Evolutionary conservation across 2,797 vertebrate species (phyloP), one percentile per base, ranked within the genome.

Genomic region (Sebastes jordani): DNA sequence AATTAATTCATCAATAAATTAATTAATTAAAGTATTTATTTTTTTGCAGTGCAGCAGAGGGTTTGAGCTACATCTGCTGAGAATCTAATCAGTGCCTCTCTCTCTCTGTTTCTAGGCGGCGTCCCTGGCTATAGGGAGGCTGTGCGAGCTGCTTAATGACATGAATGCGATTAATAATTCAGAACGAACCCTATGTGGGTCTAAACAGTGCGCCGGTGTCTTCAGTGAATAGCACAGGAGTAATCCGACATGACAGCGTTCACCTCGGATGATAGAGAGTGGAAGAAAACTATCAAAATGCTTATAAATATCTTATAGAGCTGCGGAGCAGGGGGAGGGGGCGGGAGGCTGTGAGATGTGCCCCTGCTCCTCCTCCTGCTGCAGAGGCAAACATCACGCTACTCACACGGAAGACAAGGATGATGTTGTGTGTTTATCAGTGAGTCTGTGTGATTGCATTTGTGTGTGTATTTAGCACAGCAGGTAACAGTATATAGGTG

Each of bases 261-360:
- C 94, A 93, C 91, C 93, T 94, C 87, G 5, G 89, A 95, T 93
- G 91, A 94, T 87, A 88, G 86, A 93, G 92, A 91, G 82, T 78
- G 90, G 92, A 93, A 86, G 88, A 88, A 93, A 95, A 91, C 89
- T 88, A 95, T 94, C 90, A 93, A 93, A 93, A 92, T 78, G 87
- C 90, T 94, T 84, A 95, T 95, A 93, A 95, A 95, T 95, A 95
- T 93, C 86, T 94, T 85, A 95, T 91, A 77, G 77, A 87, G 86
- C 61, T 30, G 81, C 74, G 79, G 78, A 85, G 87, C 13, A 1
- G 71, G 56, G 63, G 25, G 62, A 52, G 63, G 66, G 23, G 61
- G 77, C 34, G 20, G 34, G 74, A 42, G 54, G 69, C 82, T 86
- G 82, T 84, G 65, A 78, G 81, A 83, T 38, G 62, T 77, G 59